These are phyloP conservation scores for Rhagonycha fulva DNA, from an alignment of 2,888 invertebrate species.

Conservation along the genomic window DNA sequence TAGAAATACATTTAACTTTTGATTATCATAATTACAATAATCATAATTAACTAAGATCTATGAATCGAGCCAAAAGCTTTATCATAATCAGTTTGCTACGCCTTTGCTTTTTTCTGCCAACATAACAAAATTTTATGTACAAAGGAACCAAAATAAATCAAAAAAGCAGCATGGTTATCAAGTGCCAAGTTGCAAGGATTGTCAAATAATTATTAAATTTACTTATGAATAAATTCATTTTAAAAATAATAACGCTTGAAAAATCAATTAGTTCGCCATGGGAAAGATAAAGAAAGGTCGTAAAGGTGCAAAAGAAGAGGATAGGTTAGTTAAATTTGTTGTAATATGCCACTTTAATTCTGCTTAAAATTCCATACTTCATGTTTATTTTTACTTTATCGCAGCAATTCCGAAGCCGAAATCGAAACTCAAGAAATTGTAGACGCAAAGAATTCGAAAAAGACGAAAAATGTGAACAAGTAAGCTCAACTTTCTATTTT, in stretches of 20 bases:
- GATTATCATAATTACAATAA: too few species aligned
- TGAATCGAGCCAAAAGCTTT: too few species aligned
- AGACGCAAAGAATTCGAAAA: slow-evolving; percentile 46
- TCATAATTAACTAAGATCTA: too few species aligned
- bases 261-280: slow-evolving; percentile 56
- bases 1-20: too few species aligned
- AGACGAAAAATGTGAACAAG: slow-evolving; percentile 46
- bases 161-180: slow-evolving; percentile 20
- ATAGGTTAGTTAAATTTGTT: slow-evolving; percentile 64
- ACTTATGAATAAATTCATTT: slow-evolving; percentile 47
- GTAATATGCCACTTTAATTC: slow-evolving; percentile 34
- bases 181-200: slow-evolving; percentile 20
- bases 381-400: slow-evolving; percentile 40
- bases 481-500: slow-evolving; percentile 24
- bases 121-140: not conserved
- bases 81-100: not conserved
- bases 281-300: slow-evolving; percentile 83
- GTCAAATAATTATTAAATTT: slow-evolving; percentile 30
- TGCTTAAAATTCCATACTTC: slow-evolving; percentile 13
- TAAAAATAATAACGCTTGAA: slow-evolving; percentile 35
- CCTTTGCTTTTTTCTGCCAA: not conserved
- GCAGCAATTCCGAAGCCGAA: slow-evolving; percentile 66
- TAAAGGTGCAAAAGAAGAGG: slow-evolving; percentile 74
- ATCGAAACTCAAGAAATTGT: slow-evolving; percentile 43
- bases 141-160: not conserved